phyloP scores from a whole-genome alignment of 2,113 vertebrate species.

The Neotoma lepida region DNA sequence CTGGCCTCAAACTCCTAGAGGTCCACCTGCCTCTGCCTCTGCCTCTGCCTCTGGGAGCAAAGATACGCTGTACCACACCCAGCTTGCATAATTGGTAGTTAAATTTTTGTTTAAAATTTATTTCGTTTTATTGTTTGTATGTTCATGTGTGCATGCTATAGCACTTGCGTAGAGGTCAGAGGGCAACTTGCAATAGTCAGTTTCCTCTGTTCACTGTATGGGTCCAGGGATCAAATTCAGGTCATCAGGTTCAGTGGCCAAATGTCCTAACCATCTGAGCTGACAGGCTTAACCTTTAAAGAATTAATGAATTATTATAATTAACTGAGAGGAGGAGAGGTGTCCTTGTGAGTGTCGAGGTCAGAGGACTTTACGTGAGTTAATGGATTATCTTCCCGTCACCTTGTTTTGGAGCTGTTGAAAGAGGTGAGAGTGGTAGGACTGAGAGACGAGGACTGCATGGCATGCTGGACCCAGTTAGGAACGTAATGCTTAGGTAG shows the following conservation, averaged over 20 bases:
- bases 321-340: neutral
- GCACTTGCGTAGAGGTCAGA: neutral
- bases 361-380: neutral
- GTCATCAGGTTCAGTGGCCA: neutral
- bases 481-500: accelerated
- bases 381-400: neutral
- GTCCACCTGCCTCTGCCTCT: neutral
- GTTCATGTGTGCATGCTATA: neutral
- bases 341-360: neutral
- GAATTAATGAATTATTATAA: neutral
- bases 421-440: neutral
- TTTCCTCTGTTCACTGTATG: neutral
- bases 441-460: neutral
- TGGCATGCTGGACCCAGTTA: accelerated
- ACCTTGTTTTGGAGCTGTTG: neutral
- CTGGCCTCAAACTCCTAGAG: neutral
- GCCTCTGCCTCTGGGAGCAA: neutral
- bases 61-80: neutral
- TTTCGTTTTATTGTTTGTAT: neutral
- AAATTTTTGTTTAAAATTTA: neutral
- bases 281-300: neutral
- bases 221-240: neutral
- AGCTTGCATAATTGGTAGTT: neutral
- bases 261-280: neutral
- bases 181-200: neutral